Conservation (phyloP, 64 coral and sea anemone genomes). For the Stichodactyla helianthus region DNA sequence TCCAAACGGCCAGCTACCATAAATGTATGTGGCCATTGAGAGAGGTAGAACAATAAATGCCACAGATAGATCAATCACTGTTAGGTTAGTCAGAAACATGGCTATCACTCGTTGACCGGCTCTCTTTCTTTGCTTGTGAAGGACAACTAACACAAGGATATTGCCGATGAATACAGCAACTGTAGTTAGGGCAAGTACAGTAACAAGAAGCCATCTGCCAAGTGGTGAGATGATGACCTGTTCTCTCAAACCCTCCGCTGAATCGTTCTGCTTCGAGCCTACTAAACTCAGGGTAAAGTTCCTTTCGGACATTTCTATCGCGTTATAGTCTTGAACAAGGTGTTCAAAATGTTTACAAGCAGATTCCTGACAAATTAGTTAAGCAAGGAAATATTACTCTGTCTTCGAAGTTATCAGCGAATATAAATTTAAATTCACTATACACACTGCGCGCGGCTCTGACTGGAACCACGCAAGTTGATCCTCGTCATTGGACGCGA, state of each 20-base stretch:
- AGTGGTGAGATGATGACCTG: neutral
- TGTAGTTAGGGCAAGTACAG: neutral
- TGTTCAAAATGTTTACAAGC: too few species aligned
- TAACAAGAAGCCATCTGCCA: neutral
- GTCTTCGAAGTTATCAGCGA: too few species aligned
- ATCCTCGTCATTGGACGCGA: neutral
- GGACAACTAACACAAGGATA: neutral
- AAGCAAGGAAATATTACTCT: too few species aligned
- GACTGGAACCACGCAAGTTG: too few species aligned
- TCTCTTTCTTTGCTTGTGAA: conserved; percentile 7
- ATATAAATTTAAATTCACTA: too few species aligned
- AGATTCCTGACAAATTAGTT: too few species aligned
- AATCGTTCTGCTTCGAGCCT: neutral
- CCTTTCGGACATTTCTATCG: neutral
- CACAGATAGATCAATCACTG: conserved; percentile 4
- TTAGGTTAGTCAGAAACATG: conserved; percentile 7
- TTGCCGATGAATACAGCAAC: neutral
- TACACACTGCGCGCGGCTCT: too few species aligned
- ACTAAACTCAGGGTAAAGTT: neutral
- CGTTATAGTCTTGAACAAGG: neutral
- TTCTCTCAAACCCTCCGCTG: neutral
- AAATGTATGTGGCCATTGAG: conserved; percentile 12
- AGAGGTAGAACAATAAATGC: neutral
- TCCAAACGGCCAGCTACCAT: conserved; percentile 23
- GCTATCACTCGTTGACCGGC: conserved; percentile 6